These are phyloP conservation scores for Liparis tanakae DNA, from an alignment of 2,797 vertebrate species.

Conservation along the genomic window DNA sequence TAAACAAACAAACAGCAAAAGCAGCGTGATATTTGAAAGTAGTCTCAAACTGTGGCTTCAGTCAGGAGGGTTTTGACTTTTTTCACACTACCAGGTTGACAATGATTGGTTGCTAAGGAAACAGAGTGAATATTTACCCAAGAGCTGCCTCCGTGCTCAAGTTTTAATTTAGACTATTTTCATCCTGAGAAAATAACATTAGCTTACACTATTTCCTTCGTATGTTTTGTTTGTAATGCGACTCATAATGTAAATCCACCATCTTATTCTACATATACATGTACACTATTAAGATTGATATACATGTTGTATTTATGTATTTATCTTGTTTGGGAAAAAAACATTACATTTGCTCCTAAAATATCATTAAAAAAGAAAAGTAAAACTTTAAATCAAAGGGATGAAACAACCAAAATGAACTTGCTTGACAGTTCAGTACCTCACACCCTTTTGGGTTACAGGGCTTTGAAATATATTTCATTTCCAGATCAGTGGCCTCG, in stretches of 20 bases:
- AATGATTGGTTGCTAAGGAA: slow-evolving; percentile 13
- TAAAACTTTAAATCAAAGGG: not conserved
- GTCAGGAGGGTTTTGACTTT: slow-evolving; percentile 1
- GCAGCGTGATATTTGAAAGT: slow-evolving; percentile 1
- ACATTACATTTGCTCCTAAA: not conserved
- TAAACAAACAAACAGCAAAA: slow-evolving; percentile 2
- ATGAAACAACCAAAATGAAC: not conserved
- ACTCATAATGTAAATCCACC: not conserved
- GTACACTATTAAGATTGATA: not conserved
- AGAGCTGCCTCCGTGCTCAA: not conserved
- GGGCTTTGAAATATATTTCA: slow-evolving; percentile 14
- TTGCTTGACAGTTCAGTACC: not conserved
- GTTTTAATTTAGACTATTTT: not conserved
- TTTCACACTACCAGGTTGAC: not conserved
- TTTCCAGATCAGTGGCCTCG: slow-evolving; percentile 17
- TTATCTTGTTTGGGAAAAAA: not conserved
- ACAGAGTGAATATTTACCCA: slow-evolving; percentile 1
- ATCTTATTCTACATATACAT: not conserved
- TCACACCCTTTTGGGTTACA: not conserved
- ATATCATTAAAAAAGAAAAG: not conserved
- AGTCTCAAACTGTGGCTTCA: slow-evolving; percentile 16
- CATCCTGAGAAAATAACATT: not conserved
- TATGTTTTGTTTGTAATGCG: not conserved
- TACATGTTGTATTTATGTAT: not conserved
- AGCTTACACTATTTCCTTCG: not conserved